These are phyloP conservation scores for Neotoxoptera formosana DNA, from an alignment of 1,140 invertebrate species.

Conservation along the genomic window DNA sequence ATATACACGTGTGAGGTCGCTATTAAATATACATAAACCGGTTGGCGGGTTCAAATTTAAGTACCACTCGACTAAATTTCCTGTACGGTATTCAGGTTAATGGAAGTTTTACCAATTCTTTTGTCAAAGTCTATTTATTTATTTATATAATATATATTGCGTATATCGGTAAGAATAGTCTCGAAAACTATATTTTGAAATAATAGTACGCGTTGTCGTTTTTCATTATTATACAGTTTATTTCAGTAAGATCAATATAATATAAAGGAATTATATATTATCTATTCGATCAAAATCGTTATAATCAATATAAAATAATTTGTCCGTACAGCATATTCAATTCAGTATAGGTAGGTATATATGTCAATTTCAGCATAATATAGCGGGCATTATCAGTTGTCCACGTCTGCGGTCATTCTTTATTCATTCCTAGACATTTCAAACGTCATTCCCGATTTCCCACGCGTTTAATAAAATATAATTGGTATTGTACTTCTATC, in stretches of 20 bases:
- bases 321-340: not conserved
- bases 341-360: not conserved
- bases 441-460: not conserved
- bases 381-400: not conserved
- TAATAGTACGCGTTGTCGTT: not conserved
- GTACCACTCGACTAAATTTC: not conserved
- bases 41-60: not conserved
- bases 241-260: not conserved
- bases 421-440: not conserved
- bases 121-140: constrained; percentile 20
- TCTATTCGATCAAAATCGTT: not conserved
- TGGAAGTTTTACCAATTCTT: not conserved
- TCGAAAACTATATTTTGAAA: not conserved
- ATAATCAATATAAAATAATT: not conserved
- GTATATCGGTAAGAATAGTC: not conserved
- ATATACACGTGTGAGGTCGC: not conserved
- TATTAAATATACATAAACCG: constrained; percentile 21
- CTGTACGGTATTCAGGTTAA: not conserved
- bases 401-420: not conserved
- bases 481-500: not conserved
- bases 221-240: not conserved
- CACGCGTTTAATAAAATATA: not conserved
- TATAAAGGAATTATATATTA: too few species aligned
- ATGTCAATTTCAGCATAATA: not conserved
- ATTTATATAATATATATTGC: too few species aligned